phyloP scores from a whole-genome alignment of 2,797 vertebrate genomes.

The Diglossa cyanea region DNA sequence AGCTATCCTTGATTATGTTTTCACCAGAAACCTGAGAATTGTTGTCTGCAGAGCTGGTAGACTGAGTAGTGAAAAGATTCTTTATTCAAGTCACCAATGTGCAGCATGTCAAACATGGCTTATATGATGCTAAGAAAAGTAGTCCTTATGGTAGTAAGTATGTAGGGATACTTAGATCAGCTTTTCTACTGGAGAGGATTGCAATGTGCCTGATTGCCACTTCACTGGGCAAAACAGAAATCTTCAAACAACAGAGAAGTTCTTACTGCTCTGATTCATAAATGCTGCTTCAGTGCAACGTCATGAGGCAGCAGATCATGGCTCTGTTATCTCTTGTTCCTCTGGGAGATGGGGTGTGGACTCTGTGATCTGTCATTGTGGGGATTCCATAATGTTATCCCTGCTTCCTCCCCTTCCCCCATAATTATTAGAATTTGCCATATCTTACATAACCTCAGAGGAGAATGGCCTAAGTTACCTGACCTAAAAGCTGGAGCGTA shows the following conservation, averaged over 20 bases:
- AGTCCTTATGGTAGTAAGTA: neutral
- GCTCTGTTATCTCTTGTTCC: neutral
- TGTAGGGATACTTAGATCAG: neutral
- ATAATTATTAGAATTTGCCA: neutral
- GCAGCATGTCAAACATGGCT: neutral
- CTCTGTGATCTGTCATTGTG: accelerated
- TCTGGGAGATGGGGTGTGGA: neutral
- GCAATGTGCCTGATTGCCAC: neutral
- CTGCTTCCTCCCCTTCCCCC: accelerated
- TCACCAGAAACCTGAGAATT: neutral
- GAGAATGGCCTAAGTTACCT: neutral
- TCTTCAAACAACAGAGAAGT: neutral
- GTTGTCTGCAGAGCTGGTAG: neutral
- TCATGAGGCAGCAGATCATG: neutral
- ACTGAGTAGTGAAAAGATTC: neutral
- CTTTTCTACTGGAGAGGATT: neutral
- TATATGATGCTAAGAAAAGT: neutral
- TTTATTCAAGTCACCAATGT: neutral
- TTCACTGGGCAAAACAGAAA: accelerated
- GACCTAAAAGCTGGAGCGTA: neutral
- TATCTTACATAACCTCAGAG: neutral
- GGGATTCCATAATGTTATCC: neutral
- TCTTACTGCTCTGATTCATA: neutral
- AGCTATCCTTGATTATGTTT: neutral
- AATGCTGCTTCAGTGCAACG: accelerated